phyloP scores from a whole-genome alignment of 2,113 vertebrate species.

The Tragelaphus imberbis region DNA sequence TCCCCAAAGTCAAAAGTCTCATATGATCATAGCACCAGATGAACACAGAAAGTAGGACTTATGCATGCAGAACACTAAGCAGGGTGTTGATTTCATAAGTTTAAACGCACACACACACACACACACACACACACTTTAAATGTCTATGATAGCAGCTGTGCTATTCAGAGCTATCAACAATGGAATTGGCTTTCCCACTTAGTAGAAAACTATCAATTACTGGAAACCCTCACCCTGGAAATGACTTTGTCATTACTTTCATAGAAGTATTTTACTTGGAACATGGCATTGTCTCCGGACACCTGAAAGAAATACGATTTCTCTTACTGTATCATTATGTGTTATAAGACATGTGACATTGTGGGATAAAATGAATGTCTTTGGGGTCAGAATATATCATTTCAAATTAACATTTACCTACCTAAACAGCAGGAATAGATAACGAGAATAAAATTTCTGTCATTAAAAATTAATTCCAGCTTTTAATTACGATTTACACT shows the following conservation, averaged over 20 bases:
- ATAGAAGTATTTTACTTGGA: not conserved
- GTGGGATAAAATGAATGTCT: not conserved
- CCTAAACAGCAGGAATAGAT: not conserved
- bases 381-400: not conserved
- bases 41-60: not conserved
- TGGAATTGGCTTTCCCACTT: not conserved
- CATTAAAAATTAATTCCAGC: not conserved
- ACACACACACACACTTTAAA: not conserved
- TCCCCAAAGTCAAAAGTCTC: not conserved
- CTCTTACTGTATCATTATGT: not conserved
- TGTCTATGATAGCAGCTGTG: not conserved
- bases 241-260: not conserved
- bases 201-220: not conserved
- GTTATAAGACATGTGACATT: not conserved
- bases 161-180: not conserved
- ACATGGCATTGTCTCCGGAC: not conserved
- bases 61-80: not conserved
- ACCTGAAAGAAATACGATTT: not conserved
- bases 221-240: not conserved
- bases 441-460: not conserved
- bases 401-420: conserved; percentile 22
- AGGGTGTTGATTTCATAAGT: not conserved
- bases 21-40: not conserved
- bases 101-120: not conserved
- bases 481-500: conserved; percentile 37